Evolutionary conservation across 23 tunicate genomes (phyloP).

Genomic region (Corella eumyota): DNA sequence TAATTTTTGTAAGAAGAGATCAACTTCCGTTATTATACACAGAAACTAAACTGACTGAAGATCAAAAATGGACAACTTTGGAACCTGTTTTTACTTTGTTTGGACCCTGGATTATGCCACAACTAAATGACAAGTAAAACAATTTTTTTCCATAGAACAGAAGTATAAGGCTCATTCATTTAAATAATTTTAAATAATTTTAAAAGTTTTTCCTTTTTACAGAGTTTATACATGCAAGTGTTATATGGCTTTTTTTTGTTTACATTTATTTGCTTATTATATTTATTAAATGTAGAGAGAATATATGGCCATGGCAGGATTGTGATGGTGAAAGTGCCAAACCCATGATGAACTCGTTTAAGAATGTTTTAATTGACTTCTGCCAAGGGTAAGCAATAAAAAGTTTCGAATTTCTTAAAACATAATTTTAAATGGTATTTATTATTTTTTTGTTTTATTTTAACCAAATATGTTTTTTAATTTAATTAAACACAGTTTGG

Average conservation of each 20-base stretch:
- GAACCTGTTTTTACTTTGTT: slow-evolving; percentile 12
- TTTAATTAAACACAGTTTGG: too few species aligned
- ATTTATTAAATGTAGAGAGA: slow-evolving; percentile 1
- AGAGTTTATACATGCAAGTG: too few species aligned
- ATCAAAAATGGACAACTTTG: slow-evolving; percentile 21
- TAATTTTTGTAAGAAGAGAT: not conserved
- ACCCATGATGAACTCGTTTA: slow-evolving; percentile 12
- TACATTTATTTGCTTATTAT: not conserved
- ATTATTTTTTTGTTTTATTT: too few species aligned
- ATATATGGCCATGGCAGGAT: slow-evolving; percentile 42
- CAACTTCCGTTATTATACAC: slow-evolving; percentile 21
- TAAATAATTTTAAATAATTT: too few species aligned
- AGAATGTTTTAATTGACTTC: slow-evolving; percentile 19
- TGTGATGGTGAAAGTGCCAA: slow-evolving; percentile 3
- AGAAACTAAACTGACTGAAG: slow-evolving; percentile 10
- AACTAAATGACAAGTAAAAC: too few species aligned
- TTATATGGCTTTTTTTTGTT: too few species aligned
- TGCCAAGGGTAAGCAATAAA: slow-evolving; percentile 29
- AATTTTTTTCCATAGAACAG: too few species aligned
- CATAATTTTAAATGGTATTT: too few species aligned
- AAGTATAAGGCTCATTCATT: too few species aligned
- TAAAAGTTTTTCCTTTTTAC: too few species aligned
- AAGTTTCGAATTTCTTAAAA: too few species aligned
- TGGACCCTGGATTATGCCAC: slow-evolving; percentile 28
- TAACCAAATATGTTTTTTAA: too few species aligned